phyloP scores from a whole-genome alignment of 2,888 invertebrate species.

The Neocrepidodera transversa region DNA sequence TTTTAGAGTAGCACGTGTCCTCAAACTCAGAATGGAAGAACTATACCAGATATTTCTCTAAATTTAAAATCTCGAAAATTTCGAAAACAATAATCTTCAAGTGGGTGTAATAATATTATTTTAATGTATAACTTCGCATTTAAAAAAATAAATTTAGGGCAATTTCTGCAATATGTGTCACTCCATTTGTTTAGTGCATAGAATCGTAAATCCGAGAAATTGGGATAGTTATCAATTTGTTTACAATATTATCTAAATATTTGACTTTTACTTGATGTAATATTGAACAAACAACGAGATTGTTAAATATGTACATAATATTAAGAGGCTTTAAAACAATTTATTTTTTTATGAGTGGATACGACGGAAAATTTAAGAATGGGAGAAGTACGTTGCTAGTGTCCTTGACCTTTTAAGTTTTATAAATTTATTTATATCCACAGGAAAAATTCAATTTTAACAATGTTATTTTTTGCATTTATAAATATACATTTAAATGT shows the following conservation, averaged over 20 bases:
- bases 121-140: too few relatives aligned
- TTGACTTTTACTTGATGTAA: conserved; percentile 40
- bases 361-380: conserved; percentile 22
- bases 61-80: too few relatives aligned
- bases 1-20: too few relatives aligned
- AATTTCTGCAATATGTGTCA: conserved; percentile 4
- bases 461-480: too few relatives aligned
- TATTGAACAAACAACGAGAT: conserved; percentile 37
- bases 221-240: conserved; percentile 37
- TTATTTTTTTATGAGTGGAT: conserved; percentile 35
- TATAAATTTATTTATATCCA: neutral
- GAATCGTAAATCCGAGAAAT: conserved; percentile 29
- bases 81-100: too few relatives aligned
- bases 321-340: conserved; percentile 39
- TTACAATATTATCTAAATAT: conserved; percentile 38
- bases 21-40: too few relatives aligned
- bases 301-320: conserved; percentile 38
- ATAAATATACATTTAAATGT: too few relatives aligned
- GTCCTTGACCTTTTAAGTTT: conserved; percentile 22
- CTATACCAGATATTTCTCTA: too few relatives aligned
- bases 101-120: too few relatives aligned
- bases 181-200: conserved; percentile 13
- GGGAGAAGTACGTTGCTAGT: conserved; percentile 13
- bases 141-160: too few relatives aligned
- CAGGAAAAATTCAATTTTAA: too few relatives aligned